Base-by-base conservation (phyloP, 2,888 invertebrate species). In the Creontiades dilutus region DNA sequence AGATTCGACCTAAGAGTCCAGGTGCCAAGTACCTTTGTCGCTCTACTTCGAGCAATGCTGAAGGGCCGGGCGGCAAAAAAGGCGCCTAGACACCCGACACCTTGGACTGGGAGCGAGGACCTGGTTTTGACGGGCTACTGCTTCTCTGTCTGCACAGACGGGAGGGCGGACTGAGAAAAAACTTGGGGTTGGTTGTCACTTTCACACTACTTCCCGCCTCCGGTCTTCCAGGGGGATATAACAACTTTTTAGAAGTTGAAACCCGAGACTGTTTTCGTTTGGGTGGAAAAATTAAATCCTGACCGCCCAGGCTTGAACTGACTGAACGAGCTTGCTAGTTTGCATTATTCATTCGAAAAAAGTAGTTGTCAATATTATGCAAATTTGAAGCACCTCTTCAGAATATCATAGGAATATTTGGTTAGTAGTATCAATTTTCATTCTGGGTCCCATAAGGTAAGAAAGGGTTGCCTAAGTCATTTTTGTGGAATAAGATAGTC, bases 221-320 rank as follows among this genome's bases (percentile, higher is more conserved):
- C 52, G 82, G 48, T 68, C 78, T 78, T 47, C 78, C 78, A 85
- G 85, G 48, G 14, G 16, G 61, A 85, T 52, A 57, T 23, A 85
- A 85, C 82, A 85, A 85, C 57, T 85, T 85, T 85, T 85, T 85
- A 78, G n/a, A 78, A 78, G 78, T 78, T 78, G 78, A 78, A 78
- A 78, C 78, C 78, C 78, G 78, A 78, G 46, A 78, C 47, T 47
- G 68, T 46, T 78, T 78, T 78, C 78, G 37, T 78, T 78, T 47
- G 78, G 16, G 4, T 46, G 46, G 14, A 78, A 78, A 78, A 78
- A 19, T 23, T 23, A 68, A 68, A 23, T 12, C 7, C 23, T 27
- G 19, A 68, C 68, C 68, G 23, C 9, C 68, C 27, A 23, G 2
- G 68, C 68, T 68, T 68, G 68, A 68, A 68, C 19, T 19, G 19